phyloP scores from a whole-genome alignment of 2,113 vertebrate genomes.

The Aythya baeri region DNA sequence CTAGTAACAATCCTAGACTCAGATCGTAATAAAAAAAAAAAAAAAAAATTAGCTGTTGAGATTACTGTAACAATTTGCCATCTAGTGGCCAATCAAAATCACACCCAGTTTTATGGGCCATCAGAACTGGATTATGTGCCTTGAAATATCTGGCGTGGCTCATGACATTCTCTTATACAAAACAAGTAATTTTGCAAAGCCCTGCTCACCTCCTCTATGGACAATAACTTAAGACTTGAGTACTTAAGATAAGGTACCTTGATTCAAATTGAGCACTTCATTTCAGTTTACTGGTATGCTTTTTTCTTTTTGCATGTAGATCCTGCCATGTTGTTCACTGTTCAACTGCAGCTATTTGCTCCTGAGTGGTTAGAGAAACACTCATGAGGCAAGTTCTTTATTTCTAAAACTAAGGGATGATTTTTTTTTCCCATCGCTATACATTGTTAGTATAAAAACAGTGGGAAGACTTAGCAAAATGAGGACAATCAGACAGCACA shows the following conservation, averaged over 20 bases:
- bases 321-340: neutral
- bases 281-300: neutral
- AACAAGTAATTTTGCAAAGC: neutral
- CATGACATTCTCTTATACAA: neutral
- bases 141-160: neutral
- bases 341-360: neutral
- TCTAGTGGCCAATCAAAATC: neutral
- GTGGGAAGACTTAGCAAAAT: neutral
- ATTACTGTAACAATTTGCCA: conserved; percentile 3
- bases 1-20: neutral
- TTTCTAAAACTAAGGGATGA: neutral
- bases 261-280: neutral
- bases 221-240: neutral
- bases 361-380: neutral
- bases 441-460: neutral
- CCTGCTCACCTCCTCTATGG: neutral
- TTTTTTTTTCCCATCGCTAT: rapidly evolving
- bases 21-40: rapidly evolving
- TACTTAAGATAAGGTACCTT: neutral
- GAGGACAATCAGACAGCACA: rapidly evolving
- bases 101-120: rapidly evolving
- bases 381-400: neutral
- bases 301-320: neutral
- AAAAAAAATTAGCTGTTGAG: rapidly evolving
- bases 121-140: rapidly evolving